Conservation (phyloP, 2,113 vertebrate species). For the Choloepus hoffmanni region DNA sequence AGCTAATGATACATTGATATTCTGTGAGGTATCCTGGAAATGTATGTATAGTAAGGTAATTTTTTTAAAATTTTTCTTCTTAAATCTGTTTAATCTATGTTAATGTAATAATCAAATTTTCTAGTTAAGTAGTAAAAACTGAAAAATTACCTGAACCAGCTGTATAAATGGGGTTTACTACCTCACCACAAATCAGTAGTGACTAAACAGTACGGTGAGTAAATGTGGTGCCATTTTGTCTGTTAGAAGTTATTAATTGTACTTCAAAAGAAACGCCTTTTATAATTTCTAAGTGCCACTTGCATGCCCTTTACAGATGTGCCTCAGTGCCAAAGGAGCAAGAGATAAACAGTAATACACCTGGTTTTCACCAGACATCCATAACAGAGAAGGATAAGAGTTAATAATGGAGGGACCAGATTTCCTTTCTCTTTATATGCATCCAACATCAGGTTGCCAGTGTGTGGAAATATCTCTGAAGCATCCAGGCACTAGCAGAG, state of each 20-base stretch:
- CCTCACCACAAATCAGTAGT: not conserved
- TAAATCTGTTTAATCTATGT: not conserved
- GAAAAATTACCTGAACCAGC: not conserved
- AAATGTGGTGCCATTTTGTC: not conserved
- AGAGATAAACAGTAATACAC: not conserved
- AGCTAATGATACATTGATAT: not conserved
- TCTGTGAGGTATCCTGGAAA: not conserved
- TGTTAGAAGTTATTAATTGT: not conserved
- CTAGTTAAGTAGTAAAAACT: not conserved
- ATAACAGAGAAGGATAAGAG: not conserved
- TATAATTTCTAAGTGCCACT: not conserved
- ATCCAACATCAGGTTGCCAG: not conserved
- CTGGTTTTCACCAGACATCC: not conserved
- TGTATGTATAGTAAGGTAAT: not conserved
- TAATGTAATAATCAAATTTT: slow-evolving; percentile 30
- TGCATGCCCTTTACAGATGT: not conserved
- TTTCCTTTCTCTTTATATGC: not conserved
- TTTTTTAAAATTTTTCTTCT: not conserved
- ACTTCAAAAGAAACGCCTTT: not conserved
- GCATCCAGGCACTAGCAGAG: not conserved
- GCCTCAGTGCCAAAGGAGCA: not conserved
- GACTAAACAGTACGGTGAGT: not conserved
- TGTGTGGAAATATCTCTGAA: not conserved
- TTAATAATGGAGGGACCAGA: not conserved
- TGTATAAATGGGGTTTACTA: not conserved